Conservation (phyloP, 2,888 invertebrate genomes). For the Achlya flavicornis region DNA sequence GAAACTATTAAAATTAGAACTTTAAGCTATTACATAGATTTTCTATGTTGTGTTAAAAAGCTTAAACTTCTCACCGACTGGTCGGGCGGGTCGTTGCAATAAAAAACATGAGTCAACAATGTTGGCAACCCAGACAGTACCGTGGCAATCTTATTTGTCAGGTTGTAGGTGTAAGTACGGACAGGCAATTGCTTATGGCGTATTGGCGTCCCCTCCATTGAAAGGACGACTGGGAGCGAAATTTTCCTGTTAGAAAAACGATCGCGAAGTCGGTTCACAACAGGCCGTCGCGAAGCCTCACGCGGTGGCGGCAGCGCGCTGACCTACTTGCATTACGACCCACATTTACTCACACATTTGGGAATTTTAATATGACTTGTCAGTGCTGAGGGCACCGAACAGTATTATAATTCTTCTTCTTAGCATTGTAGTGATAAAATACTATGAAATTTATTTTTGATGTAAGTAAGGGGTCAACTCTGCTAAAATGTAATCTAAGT, state of each 20-base stretch:
- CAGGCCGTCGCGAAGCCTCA: conserved; percentile 28
- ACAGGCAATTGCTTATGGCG: conserved; percentile 50
- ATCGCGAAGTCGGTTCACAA: conserved; percentile 23
- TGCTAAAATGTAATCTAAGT: no score
- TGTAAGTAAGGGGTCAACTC: no score
- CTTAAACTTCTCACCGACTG: background rate
- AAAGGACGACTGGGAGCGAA: conserved; percentile 47
- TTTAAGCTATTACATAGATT: background rate
- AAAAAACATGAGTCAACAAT: conserved; percentile 4
- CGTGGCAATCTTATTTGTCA: conserved; percentile 28
- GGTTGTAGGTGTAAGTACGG: conserved; percentile 30
- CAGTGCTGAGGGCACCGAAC: conserved; percentile 30
- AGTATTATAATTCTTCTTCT: conserved; percentile 8
- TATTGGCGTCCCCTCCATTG: conserved; percentile 42
- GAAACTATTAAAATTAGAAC: no score
- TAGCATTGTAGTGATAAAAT: background rate
- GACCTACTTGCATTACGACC: conserved; percentile 71
- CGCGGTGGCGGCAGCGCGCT: conserved; percentile 39
- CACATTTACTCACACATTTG: conserved; percentile 58
- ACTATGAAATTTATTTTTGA: background rate
- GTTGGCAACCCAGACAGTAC: background rate
- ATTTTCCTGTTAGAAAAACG: conserved; percentile 42
- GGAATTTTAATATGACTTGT: conserved; percentile 55
- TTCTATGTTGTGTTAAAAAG: background rate
- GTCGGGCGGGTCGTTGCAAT: background rate